Evolutionary conservation across 1,140 invertebrate species (phyloP).

Genomic region (Drosophila oshimai): DNA sequence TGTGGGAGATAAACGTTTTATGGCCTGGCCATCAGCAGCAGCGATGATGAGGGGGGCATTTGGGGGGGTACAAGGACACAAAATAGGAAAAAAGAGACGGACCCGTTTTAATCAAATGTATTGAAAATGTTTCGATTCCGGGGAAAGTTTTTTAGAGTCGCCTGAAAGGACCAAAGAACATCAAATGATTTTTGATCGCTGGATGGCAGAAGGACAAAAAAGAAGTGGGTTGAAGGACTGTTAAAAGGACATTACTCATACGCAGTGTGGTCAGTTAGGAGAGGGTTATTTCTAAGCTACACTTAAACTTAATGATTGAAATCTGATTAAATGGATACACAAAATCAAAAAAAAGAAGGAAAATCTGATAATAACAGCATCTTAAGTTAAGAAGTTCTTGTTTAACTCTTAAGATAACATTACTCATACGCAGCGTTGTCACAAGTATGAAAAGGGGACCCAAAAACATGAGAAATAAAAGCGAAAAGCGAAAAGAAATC

Average conservation of each 20-base stretch:
- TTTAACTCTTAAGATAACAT: slow-evolving; percentile 24
- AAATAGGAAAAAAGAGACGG: neutral
- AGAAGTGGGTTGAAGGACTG: neutral
- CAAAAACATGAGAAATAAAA: neutral
- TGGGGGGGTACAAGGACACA: neutral
- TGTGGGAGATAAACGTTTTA: slow-evolving; percentile 60
- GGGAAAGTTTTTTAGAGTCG: slow-evolving; percentile 33
- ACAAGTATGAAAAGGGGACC: neutral
- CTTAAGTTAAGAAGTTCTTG: too few species aligned
- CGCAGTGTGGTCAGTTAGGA: slow-evolving; percentile 3
- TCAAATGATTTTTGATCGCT: slow-evolving; percentile 48
- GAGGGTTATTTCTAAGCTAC: too few species aligned
- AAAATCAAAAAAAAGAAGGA: too few species aligned
- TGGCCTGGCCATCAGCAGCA: slow-evolving; percentile 44
- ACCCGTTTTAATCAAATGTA: slow-evolving; percentile 51
- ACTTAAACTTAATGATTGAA: too few species aligned
- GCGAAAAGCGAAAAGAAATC: slow-evolving; percentile 14
- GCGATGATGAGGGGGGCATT: slow-evolving; percentile 20
- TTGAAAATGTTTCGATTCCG: slow-evolving; percentile 40
- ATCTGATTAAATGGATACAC: too few species aligned
- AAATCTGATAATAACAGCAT: too few species aligned
- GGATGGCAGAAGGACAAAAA: neutral
- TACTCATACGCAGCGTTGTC: slow-evolving; percentile 58
- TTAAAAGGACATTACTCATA: slow-evolving; percentile 43
- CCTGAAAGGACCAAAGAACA: slow-evolving; percentile 34